A percentile compares a stretch with the other conserved stretches of the same genome.
Evolutionary conservation across 2,113 vertebrate species (phyloP).

Genomic region (Lepus timidus): DNA sequence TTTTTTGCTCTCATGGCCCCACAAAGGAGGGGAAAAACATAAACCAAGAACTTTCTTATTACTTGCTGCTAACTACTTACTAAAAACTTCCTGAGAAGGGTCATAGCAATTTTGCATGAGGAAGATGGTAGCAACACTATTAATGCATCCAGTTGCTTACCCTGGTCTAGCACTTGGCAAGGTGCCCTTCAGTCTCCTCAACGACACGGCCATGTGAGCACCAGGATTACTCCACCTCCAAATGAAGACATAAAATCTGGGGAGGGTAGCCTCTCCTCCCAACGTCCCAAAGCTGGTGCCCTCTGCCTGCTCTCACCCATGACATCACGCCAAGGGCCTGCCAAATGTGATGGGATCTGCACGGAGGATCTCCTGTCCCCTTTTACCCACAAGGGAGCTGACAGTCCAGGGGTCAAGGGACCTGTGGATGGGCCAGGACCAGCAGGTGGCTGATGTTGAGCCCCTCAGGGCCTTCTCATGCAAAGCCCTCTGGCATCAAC

Average conservation of each 20-base stretch:
- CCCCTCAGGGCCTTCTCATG: neutral
- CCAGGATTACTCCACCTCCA: fast-evolving
- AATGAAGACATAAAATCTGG: neutral
- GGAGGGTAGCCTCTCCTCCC: neutral
- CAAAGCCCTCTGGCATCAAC: neutral
- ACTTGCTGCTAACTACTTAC: neutral
- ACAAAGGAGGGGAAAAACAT: neutral
- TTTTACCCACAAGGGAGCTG: neutral
- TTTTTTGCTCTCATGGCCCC: neutral
- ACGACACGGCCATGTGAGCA: neutral
- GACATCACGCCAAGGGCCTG: fast-evolving
- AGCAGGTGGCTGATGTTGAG: neutral
- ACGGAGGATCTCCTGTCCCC: fast-evolving
- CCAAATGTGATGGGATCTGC: fast-evolving
- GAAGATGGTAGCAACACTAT: neutral
- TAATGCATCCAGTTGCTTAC: fast-evolving
- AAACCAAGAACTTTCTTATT: neutral
- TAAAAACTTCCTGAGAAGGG: neutral
- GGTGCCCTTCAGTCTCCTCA: neutral
- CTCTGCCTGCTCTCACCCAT: neutral
- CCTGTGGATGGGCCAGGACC: neutral
- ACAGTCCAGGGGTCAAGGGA: neutral
- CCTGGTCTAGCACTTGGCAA: neutral
- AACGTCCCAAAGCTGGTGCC: too few relatives aligned
- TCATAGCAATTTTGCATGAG: neutral